These are phyloP conservation scores for Ephestia elutella DNA, from an alignment of 1,140 invertebrate genomes.

Conservation along the genomic window DNA sequence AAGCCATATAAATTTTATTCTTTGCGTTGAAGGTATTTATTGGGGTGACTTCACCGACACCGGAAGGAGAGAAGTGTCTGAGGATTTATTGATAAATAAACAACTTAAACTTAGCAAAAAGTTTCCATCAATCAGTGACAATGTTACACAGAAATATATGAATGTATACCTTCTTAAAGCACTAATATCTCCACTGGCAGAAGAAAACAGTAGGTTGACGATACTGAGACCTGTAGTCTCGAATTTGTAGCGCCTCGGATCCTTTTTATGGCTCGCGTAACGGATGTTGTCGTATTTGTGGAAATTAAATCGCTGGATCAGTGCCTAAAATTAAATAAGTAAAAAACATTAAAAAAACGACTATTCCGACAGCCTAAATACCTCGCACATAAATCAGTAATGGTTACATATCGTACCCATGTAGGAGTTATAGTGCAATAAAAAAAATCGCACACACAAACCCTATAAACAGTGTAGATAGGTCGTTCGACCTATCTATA, in stretches of 20 bases:
- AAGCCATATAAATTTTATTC: neutral
- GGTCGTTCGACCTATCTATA: too few relatives aligned
- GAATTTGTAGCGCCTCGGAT: conserved; percentile 92
- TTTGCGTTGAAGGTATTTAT: conserved; percentile 19
- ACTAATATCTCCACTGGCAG: conserved; percentile 93
- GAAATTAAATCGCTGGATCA: conserved; percentile 94
- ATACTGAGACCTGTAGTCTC: conserved; percentile 94
- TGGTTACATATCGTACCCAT: too few relatives aligned
- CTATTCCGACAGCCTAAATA: too few relatives aligned
- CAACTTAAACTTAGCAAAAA: conserved; percentile 4
- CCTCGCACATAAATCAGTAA: too few relatives aligned
- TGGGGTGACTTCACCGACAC: conserved; percentile 29
- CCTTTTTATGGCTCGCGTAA: conserved; percentile 93
- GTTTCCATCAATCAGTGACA: too few relatives aligned
- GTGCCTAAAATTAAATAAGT: conserved; percentile 79
- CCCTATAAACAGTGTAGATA: too few relatives aligned
- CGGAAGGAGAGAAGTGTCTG: conserved; percentile 27
- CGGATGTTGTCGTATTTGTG: conserved; percentile 97
- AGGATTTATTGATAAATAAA: conserved; percentile 34
- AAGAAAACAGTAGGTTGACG: conserved; percentile 94
- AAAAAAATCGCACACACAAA: too few relatives aligned
- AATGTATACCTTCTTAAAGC: conserved; percentile 85
- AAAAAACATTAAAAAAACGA: too few relatives aligned
- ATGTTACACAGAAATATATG: conserved; percentile 16
- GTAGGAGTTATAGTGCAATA: too few relatives aligned